Evolutionary conservation across 92 coral and sea anemone genomes (phyloP).

Genomic region (Scolanthus callimorphus): DNA sequence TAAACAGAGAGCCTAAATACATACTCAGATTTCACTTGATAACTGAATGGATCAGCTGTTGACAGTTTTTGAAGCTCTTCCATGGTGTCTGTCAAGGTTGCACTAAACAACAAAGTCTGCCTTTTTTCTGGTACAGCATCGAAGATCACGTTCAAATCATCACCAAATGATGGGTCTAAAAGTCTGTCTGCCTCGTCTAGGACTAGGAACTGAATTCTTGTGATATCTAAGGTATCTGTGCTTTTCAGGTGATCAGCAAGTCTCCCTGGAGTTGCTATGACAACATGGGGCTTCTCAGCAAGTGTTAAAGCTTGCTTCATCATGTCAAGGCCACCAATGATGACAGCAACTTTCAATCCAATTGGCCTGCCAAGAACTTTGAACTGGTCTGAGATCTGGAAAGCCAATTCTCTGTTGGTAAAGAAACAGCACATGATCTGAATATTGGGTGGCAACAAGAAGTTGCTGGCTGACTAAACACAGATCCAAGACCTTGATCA

Average conservation of each 20-base stretch:
- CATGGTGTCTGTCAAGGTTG: slow-evolving; percentile 89
- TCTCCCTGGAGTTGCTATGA: slow-evolving; percentile 99
- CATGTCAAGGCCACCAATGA: slow-evolving; percentile 94
- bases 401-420: slow-evolving; percentile 95
- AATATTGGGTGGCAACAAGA: too few species aligned
- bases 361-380: slow-evolving; percentile 92
- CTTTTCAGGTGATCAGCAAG: slow-evolving; percentile 96
- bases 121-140: slow-evolving; percentile 77
- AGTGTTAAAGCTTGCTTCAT: slow-evolving; percentile 91
- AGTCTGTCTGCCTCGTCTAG: slow-evolving; percentile 97
- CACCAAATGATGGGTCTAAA: slow-evolving; percentile 87
- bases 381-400: slow-evolving; percentile 92
- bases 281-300: slow-evolving; percentile 90
- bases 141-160: slow-evolving; percentile 82
- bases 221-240: slow-evolving; percentile 80
- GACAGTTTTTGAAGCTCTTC: slow-evolving; percentile 78
- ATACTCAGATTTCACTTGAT: slow-evolving; percentile 88
- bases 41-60: slow-evolving; percentile 78
- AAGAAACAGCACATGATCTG: too few species aligned
- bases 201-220: slow-evolving; percentile 76
- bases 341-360: slow-evolving; percentile 73
- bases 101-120: slow-evolving; percentile 94
- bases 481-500: too few species aligned
- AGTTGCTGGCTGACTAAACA: too few species aligned
- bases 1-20: too few species aligned